A percentile compares a stretch with the other conserved stretches of the same genome.
These are phyloP conservation scores for Sphenodon punctatus DNA, from an alignment of 2,797 vertebrate species.

Conservation along the genomic window DNA sequence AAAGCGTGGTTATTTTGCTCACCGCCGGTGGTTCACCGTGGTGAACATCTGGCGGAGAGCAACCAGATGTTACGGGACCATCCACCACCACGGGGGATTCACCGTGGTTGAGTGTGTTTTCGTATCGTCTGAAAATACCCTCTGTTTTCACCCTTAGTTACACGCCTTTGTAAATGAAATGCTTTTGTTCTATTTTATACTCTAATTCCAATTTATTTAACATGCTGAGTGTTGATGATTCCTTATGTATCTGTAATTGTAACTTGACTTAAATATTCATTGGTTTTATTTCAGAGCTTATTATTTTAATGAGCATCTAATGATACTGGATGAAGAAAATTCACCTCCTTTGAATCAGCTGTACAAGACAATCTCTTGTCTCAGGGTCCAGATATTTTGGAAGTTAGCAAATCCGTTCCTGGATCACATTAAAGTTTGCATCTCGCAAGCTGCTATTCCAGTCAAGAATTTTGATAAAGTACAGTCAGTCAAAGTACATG, in stretches of 20 bases:
- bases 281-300: conserved; percentile 30
- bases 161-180: conserved; percentile 4
- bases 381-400: not conserved
- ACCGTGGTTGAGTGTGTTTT: no score
- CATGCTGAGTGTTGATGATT: conserved; percentile 18
- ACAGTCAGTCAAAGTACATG: not conserved
- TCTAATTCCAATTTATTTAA: conserved; percentile 12
- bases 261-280: conserved; percentile 42
- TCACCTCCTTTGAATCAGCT: not conserved
- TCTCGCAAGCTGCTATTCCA: conserved; percentile 20
- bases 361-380: not conserved
- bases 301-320: conserved; percentile 1
- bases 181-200: not conserved
- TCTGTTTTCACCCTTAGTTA: no score
- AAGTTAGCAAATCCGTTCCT: not conserved
- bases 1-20: no score
- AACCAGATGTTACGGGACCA: no score
- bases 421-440: not conserved
- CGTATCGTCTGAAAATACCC: no score
- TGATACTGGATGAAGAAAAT: not conserved
- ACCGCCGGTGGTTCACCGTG: no score
- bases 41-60: no score
- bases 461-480: not conserved
- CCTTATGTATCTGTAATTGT: conserved; percentile 45
- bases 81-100: no score